These are phyloP conservation scores for Phrixothrix hirtus DNA, from an alignment of 2,888 invertebrate species.

Conservation along the genomic window DNA sequence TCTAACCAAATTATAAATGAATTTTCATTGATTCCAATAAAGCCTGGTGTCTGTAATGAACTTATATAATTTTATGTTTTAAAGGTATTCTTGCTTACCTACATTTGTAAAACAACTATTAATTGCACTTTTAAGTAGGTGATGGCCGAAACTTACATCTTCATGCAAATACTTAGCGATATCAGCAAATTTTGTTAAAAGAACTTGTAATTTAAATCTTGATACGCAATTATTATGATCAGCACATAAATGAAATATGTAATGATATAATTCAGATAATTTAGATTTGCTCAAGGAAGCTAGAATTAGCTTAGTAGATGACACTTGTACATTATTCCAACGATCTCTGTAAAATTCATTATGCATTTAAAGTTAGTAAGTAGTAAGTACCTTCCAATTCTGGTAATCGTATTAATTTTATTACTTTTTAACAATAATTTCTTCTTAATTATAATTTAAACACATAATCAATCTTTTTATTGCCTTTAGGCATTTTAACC, in stretches of 20 bases:
- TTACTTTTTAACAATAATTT: too few relatives aligned
- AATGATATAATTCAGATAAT: slow-evolving; percentile 66
- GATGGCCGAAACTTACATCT: slow-evolving; percentile 64
- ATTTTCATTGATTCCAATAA: slow-evolving; percentile 68
- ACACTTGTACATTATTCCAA: slow-evolving; percentile 65
- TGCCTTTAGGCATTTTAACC: too few relatives aligned
- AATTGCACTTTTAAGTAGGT: slow-evolving; percentile 67
- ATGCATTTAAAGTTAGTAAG: slow-evolving; percentile 8
- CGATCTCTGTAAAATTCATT: slow-evolving; percentile 63
- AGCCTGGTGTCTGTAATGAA: slow-evolving; percentile 70
- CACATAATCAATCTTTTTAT: too few relatives aligned
- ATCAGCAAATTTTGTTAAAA: slow-evolving; percentile 67
- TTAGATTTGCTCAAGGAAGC: slow-evolving; percentile 69
- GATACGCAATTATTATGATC: slow-evolving; percentile 78
- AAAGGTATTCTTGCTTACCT: slow-evolving; percentile 39
- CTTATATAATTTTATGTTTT: too few relatives aligned
- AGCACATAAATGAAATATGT: slow-evolving; percentile 70
- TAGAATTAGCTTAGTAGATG: slow-evolving; percentile 70
- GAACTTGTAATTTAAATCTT: slow-evolving; percentile 62
- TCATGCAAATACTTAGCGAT: slow-evolving; percentile 66
- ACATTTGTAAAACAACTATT: slow-evolving; percentile 76
- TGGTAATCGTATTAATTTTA: too few relatives aligned
- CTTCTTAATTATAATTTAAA: too few relatives aligned
- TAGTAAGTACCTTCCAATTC: too few relatives aligned
- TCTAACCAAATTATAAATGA: slow-evolving; percentile 73